Evolutionary conservation across 2,113 vertebrate species (phyloP).

Genomic region (Hepsetus odoe): DNA sequence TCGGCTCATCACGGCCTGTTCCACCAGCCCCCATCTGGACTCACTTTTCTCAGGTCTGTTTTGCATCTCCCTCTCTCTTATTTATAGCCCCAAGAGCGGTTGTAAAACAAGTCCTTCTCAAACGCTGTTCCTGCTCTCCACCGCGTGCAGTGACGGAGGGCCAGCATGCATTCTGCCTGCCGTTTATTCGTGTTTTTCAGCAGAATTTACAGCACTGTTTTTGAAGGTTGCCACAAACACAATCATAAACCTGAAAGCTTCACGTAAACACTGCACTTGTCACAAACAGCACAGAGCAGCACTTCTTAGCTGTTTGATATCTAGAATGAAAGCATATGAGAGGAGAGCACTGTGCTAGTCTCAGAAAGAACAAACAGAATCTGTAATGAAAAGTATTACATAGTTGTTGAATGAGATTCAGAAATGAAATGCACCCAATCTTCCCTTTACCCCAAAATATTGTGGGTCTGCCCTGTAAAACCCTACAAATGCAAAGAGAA

Average conservation of each 20-base stretch:
- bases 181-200: no score
- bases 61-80: constrained; percentile 55
- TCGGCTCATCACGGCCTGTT: constrained; percentile 47
- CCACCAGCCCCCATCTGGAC: constrained; percentile 54
- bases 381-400: background rate
- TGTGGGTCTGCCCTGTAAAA: no score
- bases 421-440: background rate
- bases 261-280: background rate
- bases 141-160: constrained; percentile 34
- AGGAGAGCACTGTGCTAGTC: background rate
- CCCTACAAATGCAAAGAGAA: no score
- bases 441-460: background rate
- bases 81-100: constrained; percentile 56
- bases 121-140: constrained; percentile 39
- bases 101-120: constrained; percentile 59
- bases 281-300: background rate
- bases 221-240: constrained; percentile 19
- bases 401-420: no score
- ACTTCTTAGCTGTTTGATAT: background rate
- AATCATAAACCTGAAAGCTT: constrained; percentile 15
- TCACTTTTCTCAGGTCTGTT: constrained; percentile 59
- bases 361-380: background rate
- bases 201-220: constrained; percentile 16
- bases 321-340: background rate
- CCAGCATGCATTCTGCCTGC: constrained; percentile 9